Evolutionary conservation across 2,113 vertebrate genomes (phyloP).

Genomic region (Callipepla californica): DNA sequence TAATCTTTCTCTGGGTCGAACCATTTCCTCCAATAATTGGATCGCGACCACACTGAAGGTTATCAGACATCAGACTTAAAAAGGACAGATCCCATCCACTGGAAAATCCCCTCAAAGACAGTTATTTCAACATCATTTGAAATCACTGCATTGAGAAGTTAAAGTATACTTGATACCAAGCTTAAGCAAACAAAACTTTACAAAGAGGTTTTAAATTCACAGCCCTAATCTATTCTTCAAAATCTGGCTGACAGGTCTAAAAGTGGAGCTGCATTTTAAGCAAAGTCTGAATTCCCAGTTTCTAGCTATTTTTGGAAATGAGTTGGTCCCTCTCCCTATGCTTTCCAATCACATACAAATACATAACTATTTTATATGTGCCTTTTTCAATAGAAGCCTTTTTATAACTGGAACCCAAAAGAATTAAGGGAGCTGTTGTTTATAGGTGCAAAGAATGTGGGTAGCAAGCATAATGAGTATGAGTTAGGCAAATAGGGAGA

Average conservation of each 20-base stretch:
- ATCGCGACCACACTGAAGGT: neutral
- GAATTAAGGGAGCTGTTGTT: neutral
- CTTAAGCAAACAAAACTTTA: neutral
- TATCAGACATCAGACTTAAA: neutral
- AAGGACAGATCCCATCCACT: neutral
- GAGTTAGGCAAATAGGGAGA: neutral
- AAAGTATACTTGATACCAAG: neutral
- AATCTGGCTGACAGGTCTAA: neutral
- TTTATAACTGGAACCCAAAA: neutral
- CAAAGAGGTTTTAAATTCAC: neutral
- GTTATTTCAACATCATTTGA: neutral
- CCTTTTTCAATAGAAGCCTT: neutral
- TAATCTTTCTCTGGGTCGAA: too few relatives aligned
- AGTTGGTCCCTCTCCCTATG: fast-evolving
- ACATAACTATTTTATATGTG: neutral
- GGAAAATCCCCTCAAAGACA: neutral
- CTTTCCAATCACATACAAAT: neutral
- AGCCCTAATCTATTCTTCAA: neutral
- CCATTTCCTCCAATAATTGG: too few relatives aligned
- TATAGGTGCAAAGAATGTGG: neutral
- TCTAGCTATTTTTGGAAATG: neutral
- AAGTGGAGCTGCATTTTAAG: neutral
- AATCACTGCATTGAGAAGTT: neutral
- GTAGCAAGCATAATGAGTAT: neutral
- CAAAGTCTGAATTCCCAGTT: neutral